Evolutionary conservation across 2,888 invertebrate species (phyloP), one percentile per base, ranked within the genome.

Genomic region (Harpalus rubripes): DNA sequence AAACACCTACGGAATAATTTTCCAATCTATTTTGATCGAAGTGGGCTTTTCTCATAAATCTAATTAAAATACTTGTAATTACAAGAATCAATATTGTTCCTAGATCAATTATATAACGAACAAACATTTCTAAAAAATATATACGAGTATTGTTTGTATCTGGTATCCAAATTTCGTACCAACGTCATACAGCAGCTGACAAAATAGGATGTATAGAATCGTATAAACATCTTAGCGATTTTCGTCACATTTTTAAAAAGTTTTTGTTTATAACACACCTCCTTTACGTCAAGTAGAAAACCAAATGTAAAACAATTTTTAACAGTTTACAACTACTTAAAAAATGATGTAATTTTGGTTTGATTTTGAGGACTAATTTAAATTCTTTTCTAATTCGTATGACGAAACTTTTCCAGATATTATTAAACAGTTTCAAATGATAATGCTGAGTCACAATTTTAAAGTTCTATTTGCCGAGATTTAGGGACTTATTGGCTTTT

Each of bases 171-270:
- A 74, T 74, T 74, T 18, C 18, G 72, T 41, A 44, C 16, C 16
- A 44, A 44, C 72, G 72, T 74, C 72, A 74, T 18, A 74, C 72
- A 44, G 44, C 72, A 74, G 72, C 72, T 74, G 72, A 41, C 72
- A 74, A 74, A 74, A 74, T 74, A 74, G 72, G 72, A 74, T 74
- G 10, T 18, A 44, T 52, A 44, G 72, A 74, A 15, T 16, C 4
- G 41, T 41, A 74, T 74, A 74, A 74, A 74, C 72, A 44, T 74
- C 41, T 16, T 39, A 4, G 32, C 2, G 41, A 44, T 18, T 74
- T 74, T 68, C 68, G 68, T 68, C 68, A 68, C 18, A 32, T 68
- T 68, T 68, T 68, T 68, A 7, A 32, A 12, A 7, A 15, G 32
- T 68, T 68, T 39, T 68, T 68, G 12, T n/a, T 0, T 12, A 68